A percentile compares a stretch with the other conserved stretches of the same genome.
Evolutionary conservation across 2,113 vertebrate species (phyloP).

Genomic region (Cairina moschata): DNA sequence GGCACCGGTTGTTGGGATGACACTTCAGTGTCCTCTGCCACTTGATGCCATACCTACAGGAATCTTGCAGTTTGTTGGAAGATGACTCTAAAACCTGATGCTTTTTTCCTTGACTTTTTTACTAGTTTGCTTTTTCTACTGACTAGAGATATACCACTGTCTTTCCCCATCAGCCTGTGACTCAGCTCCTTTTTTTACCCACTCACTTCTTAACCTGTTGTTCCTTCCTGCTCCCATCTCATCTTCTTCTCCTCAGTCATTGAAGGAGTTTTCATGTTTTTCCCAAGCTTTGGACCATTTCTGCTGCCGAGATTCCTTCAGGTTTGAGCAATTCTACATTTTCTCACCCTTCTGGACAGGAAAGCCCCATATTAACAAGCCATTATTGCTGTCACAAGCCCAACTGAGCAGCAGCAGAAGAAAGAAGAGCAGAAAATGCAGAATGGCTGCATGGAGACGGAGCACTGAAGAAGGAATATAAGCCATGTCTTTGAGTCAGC

Average conservation of each 20-base stretch:
- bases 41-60: background rate
- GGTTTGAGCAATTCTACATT: background rate
- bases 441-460: background rate
- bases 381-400: background rate
- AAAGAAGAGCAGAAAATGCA: background rate
- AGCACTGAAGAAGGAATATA: background rate
- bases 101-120: background rate
- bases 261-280: background rate
- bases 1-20: background rate
- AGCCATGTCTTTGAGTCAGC: background rate
- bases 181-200: background rate
- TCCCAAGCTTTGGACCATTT: background rate
- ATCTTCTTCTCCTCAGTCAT: accelerated
- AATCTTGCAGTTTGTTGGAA: background rate
- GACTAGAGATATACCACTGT: background rate
- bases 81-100: background rate
- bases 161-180: background rate
- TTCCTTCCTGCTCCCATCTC: background rate
- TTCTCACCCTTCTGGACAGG: background rate
- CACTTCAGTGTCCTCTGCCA: background rate
- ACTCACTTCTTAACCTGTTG: background rate
- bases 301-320: background rate
- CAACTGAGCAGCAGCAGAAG: background rate
- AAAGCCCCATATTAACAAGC: background rate
- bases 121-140: background rate